phyloP scores from a whole-genome alignment of 2,113 vertebrate species.

The Muscicapa adusta region DNA sequence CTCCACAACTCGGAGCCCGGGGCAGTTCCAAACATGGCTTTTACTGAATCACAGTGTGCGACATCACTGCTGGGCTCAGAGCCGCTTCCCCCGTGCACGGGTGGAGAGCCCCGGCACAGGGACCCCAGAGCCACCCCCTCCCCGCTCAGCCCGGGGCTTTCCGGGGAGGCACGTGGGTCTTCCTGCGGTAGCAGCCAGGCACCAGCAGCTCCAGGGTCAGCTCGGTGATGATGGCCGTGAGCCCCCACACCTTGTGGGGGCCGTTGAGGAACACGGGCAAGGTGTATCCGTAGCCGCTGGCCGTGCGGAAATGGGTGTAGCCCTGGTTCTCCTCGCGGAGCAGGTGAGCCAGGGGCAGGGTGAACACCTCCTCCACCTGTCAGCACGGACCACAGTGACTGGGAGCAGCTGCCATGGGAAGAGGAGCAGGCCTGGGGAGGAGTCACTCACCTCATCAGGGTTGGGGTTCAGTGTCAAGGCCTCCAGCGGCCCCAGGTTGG shows the following conservation, averaged over 20 bases:
- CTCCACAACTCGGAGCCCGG: fast-evolving
- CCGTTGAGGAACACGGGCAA: conserved; percentile 84
- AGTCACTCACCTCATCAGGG: conserved; percentile 78
- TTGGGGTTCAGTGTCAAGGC: conserved; percentile 80
- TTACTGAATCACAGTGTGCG: background rate
- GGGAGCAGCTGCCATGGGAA: fast-evolving
- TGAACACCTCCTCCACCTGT: conserved; percentile 90
- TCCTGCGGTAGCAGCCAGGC: conserved; percentile 22
- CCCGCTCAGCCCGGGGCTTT: fast-evolving
- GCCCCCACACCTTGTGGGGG: conserved; percentile 88
- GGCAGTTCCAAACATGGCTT: background rate
- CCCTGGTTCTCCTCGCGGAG: conserved; percentile 78
- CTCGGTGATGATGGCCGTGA: conserved; percentile 83
- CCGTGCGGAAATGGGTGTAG: conserved; percentile 85
- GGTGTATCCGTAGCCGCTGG: conserved; percentile 78
- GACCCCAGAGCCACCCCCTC: fast-evolving
- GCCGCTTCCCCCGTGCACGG: fast-evolving
- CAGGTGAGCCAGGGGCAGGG: conserved; percentile 80
- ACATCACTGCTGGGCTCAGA: background rate
- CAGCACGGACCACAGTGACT: fast-evolving
- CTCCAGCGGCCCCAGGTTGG: conserved; percentile 84
- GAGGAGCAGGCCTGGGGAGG: fast-evolving
- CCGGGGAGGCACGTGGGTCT: background rate
- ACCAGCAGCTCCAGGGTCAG: conserved; percentile 76
- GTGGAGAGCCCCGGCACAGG: fast-evolving